Conservation (phyloP, 2,888 invertebrate species). For the Ecdyonurus torrentis region DNA sequence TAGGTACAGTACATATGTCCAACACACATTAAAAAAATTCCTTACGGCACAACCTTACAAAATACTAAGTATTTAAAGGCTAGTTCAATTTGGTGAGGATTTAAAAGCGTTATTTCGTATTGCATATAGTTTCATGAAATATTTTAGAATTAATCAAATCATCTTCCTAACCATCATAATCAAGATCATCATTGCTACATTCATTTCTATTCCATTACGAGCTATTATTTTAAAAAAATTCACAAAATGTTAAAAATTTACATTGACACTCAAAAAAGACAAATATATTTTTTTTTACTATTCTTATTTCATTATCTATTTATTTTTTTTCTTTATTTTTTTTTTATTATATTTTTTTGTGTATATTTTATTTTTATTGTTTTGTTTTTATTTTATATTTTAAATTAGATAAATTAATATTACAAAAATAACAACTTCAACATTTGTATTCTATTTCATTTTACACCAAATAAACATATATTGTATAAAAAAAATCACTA, state of each 20-base stretch:
- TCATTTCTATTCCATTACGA: no score
- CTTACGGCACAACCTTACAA: no score
- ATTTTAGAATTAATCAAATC: neutral
- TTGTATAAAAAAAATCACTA: no score
- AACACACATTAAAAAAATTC: no score
- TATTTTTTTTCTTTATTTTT: no score
- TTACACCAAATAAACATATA: no score
- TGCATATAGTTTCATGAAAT: neutral
- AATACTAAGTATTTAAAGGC: neutral
- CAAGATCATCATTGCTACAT: neutral
- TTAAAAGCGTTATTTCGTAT: neutral
- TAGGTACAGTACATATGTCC: no score
- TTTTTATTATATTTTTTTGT: no score
- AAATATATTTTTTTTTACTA: neutral
- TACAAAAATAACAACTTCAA: constrained; percentile 11
- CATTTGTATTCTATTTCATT: neutral
- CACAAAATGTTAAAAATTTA: neutral
- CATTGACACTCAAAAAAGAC: neutral
- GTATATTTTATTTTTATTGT: no score
- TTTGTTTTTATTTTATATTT: no score
- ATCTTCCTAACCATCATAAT: neutral
- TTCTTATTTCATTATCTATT: no score
- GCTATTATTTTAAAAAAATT: no score
- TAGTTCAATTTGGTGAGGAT: neutral
- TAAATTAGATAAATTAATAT: constrained; percentile 10